phyloP scores from a whole-genome alignment of 2,113 vertebrate species.

The Hepsetus odoe region DNA sequence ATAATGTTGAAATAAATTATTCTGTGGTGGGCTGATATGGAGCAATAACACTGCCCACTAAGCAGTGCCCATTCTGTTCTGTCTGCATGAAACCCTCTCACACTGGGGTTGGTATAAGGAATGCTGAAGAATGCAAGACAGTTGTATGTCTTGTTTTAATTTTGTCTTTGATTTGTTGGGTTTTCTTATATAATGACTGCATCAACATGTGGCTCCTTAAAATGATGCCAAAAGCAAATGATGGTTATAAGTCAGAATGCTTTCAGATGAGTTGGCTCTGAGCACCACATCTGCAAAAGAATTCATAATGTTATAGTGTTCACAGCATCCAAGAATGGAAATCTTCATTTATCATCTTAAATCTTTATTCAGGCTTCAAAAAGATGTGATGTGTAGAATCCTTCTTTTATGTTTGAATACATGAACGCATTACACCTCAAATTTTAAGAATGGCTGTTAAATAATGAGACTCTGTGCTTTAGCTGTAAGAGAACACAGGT shows the following conservation, averaged over 20 bases:
- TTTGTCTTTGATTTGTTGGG: too few species aligned
- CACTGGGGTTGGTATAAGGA: not conserved
- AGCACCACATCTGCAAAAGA: not conserved
- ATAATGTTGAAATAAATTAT: not conserved
- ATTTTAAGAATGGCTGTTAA: not conserved
- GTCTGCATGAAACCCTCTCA: not conserved
- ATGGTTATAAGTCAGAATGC: not conserved
- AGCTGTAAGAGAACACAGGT: not conserved
- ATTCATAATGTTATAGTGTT: not conserved
- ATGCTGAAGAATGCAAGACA: constrained; percentile 18
- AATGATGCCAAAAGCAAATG: not conserved
- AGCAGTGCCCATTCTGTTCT: not conserved
- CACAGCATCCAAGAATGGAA: not conserved
- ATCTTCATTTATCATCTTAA: not conserved
- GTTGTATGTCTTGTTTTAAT: not conserved
- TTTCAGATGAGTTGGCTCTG: not conserved
- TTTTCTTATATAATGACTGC: not conserved
- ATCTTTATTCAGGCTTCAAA: not conserved
- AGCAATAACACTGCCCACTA: not conserved
- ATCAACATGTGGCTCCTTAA: not conserved
- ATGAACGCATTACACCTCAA: not conserved
- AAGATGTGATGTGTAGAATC: not conserved
- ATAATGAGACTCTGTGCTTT: not conserved
- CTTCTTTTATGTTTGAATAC: not conserved
- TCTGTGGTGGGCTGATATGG: not conserved